Base-by-base conservation (phyloP, 2,113 vertebrate genomes). In the Mugil cephalus region DNA sequence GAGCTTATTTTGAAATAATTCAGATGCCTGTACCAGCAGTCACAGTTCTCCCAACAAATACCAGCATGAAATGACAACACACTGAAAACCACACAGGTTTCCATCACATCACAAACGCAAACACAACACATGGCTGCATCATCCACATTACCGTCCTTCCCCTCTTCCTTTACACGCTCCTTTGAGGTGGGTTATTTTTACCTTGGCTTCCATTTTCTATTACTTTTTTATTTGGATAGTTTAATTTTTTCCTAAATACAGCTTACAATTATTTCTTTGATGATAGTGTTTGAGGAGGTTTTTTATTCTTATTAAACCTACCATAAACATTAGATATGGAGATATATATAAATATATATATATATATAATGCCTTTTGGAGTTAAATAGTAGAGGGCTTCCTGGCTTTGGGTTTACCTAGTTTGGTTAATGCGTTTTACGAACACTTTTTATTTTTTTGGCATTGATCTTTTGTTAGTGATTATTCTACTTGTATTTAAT, bases 351-450 rank as follows among this genome's bases (percentile, higher is more conserved):
- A 3, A 30, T 30, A 30, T 30, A 30, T 30, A 30, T 30, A 30
- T 30, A 30, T 30, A 30, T 30, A 30, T 30, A n/a, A 84, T 90
- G 94, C 92, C 91, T 94, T 94, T 95, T 89, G 92, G 77, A 77
- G 9, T 88, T 88, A 70, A 84, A 93, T 84, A 80, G 59, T 95
- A 77, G 95, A 85, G 69, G 89, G 93, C 91, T 95, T 95, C 90
- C 82, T 68, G 69, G 54, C 75, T 93, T 94, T 93, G 87, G 83
- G 88, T 89, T 93, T 90, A 72, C 56, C 77, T 95, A 92, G 91
- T 95, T 95, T 88, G 89, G 78, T 91, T 30, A 92, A 89, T 88
- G 85, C 84, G 74, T 84, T 75, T 83, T 81, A 87, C 46, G 82
- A 90, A 86, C 78, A 86, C 53, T 84, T 62, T 79, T 85, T 87